phyloP scores from a whole-genome alignment of 2,113 vertebrate genomes.

The Anolis carolinensis region DNA sequence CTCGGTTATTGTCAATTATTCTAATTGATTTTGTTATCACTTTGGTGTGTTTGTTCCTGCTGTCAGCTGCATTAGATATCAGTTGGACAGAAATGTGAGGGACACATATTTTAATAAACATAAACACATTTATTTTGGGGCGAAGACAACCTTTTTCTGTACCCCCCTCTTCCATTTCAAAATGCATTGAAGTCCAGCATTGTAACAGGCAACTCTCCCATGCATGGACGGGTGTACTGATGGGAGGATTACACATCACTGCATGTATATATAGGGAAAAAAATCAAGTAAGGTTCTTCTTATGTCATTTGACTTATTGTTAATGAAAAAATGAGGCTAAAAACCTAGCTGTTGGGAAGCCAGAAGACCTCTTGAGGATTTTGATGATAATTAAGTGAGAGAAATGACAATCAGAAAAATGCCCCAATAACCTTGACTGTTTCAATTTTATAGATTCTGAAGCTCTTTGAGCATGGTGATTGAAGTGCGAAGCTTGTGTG shows the following conservation, averaged over 20 bases:
- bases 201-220: background rate
- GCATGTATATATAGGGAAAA: background rate
- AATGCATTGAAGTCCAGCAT: background rate
- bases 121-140: background rate
- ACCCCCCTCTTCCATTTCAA: no score
- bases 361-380: background rate
- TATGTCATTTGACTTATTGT: background rate
- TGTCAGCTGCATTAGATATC: background rate
- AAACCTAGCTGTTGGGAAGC: background rate
- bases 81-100: background rate
- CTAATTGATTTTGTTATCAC: background rate
- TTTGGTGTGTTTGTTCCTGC: background rate
- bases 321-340: background rate
- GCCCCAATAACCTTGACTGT: background rate
- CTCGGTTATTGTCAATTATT: background rate
- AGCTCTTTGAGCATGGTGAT: slow-evolving; percentile 1
- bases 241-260: background rate
- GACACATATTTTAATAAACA: background rate
- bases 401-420: background rate
- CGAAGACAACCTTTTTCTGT: background rate
- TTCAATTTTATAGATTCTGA: slow-evolving; percentile 5
- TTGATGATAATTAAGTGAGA: background rate
- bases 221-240: no score
- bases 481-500: background rate
- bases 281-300: background rate